A percentile compares a stretch with the other conserved stretches of the same genome.
Conservation (phyloP, 2,888 invertebrate genomes). For the Labia minor region DNA sequence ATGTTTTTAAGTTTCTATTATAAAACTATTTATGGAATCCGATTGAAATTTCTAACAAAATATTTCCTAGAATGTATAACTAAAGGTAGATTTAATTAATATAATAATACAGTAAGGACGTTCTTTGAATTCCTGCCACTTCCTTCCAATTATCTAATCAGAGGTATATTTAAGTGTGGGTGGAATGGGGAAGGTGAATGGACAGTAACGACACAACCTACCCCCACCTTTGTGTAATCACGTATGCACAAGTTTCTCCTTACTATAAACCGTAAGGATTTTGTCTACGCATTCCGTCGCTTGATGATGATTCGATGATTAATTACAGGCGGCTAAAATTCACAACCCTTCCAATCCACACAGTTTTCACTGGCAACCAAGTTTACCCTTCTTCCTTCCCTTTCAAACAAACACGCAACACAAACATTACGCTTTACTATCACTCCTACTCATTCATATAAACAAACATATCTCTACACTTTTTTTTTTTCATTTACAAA, state of each 20-base stretch:
- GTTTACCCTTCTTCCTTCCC: not conserved
- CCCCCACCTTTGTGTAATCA: not conserved
- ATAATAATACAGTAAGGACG: not conserved
- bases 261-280: not conserved
- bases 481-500: not conserved
- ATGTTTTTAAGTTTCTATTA: too few relatives aligned
- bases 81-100: slow-evolving; percentile 2
- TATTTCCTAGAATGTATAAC: too few relatives aligned
- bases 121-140: not conserved
- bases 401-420: slow-evolving; percentile 3
- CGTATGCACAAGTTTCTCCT: not conserved
- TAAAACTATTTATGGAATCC: too few relatives aligned
- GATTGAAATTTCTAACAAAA: too few relatives aligned
- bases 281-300: not conserved
- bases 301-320: slow-evolving; percentile 13
- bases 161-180: not conserved
- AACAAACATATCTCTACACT: not conserved
- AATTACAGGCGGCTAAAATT: not conserved
- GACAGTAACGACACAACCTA: not conserved
- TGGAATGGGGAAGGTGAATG: not conserved
- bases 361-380: not conserved
- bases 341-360: not conserved
- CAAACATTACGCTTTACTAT: not conserved
- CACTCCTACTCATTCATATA: not conserved
- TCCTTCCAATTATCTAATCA: not conserved